A percentile compares a stretch with the other conserved stretches of the same genome.
Conservation (phyloP, 2,888 invertebrate genomes). For the Drosophila trichaetosa region DNA sequence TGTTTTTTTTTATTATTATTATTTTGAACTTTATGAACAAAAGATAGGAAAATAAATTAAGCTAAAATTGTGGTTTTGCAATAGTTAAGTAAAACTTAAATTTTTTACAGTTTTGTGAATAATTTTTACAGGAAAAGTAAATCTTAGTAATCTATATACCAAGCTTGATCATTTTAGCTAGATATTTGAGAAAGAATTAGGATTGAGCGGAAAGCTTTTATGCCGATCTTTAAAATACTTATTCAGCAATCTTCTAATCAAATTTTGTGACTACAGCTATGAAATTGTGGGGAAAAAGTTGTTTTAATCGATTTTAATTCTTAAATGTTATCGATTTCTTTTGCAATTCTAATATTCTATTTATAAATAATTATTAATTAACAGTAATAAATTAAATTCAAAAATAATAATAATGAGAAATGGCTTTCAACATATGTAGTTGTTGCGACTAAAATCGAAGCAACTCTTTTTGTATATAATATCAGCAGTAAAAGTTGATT, state of each 20-base stretch:
- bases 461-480: not conserved
- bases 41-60: conserved; percentile 13
- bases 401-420: not conserved
- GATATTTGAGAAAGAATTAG: not conserved
- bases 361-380: not conserved
- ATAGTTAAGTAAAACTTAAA: not conserved
- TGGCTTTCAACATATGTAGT: not conserved
- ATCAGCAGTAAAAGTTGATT: not conserved
- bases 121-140: not conserved
- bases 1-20: not conserved
- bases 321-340: not conserved
- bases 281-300: accelerated
- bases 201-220: not conserved
- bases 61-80: not conserved
- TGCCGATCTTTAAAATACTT: not conserved
- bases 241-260: not conserved
- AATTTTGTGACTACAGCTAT: not conserved
- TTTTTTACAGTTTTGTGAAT: not conserved
- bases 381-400: not conserved
- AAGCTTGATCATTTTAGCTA: not conserved
- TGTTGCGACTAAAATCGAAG: not conserved
- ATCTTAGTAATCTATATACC: not conserved
- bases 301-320: not conserved
- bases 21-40: not conserved
- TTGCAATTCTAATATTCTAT: not conserved